phyloP scores from a whole-genome alignment of 23 tunicate genomes.

The Clavelina lepadiformis region DNA sequence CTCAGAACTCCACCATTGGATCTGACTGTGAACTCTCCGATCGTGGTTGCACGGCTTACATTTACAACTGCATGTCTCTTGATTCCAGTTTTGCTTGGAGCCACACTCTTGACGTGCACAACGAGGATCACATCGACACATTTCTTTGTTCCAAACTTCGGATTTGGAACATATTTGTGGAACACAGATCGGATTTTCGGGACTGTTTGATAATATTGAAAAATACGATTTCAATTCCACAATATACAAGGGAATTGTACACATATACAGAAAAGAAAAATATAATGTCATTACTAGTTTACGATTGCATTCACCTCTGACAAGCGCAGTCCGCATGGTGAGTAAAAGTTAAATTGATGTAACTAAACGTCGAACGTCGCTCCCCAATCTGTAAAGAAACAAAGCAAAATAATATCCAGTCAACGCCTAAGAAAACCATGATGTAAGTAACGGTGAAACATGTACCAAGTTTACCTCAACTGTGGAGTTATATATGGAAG shows the following conservation, averaged over 20 bases:
- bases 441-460: background rate
- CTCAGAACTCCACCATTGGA: no score
- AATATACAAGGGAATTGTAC: no score
- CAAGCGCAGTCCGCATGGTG: slow-evolving; percentile 72
- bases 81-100: slow-evolving; percentile 51
- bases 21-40: slow-evolving; percentile 37
- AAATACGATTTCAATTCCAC: no score
- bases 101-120: slow-evolving; percentile 68
- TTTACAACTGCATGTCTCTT: slow-evolving; percentile 48
- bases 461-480: slow-evolving; percentile 41
- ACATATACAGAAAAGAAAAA: no score
- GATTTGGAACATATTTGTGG: slow-evolving; percentile 40
- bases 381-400: background rate
- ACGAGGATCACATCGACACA: slow-evolving; percentile 49
- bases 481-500: slow-evolving; percentile 39
- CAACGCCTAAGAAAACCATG: no score
- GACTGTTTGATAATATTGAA: slow-evolving; percentile 22
- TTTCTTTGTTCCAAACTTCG: slow-evolving; percentile 56
- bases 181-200: slow-evolving; percentile 51
- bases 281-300: no score
- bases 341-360: slow-evolving; percentile 67
- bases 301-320: slow-evolving; percentile 57
- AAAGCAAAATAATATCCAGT: background rate
- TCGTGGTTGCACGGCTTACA: slow-evolving; percentile 67
- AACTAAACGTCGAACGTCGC: slow-evolving; percentile 5